phyloP scores from a whole-genome alignment of 2,113 vertebrate genomes.

The Phrynosoma blainvillii region DNA sequence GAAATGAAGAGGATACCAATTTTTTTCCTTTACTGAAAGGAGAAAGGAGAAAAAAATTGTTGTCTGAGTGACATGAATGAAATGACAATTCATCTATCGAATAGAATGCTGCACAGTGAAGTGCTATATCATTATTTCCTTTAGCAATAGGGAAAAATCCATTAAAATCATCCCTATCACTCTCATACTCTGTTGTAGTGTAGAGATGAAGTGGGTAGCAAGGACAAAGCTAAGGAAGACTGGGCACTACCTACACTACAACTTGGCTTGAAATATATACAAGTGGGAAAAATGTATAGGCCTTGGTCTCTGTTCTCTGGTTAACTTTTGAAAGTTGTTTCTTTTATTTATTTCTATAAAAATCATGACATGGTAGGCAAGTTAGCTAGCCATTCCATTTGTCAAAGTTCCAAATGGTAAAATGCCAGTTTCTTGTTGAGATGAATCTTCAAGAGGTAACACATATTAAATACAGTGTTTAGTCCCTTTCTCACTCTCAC shows the following conservation, averaged over 20 bases:
- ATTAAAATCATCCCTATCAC: conserved; percentile 61
- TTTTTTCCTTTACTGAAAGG: conserved; percentile 56
- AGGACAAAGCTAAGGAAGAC: conserved; percentile 45
- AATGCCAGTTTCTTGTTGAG: not conserved
- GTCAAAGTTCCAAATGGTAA: conserved; percentile 9
- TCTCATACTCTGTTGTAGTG: not conserved
- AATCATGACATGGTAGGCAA: conserved; percentile 15
- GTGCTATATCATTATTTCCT: conserved; percentile 63
- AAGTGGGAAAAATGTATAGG: conserved; percentile 21
- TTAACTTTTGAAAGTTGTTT: conserved; percentile 24
- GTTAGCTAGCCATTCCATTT: conserved; percentile 39
- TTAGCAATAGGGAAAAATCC: conserved; percentile 61
- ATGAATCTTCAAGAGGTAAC: not conserved
- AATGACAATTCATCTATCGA: conserved; percentile 70
- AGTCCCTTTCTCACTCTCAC: not conserved
- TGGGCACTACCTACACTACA: not conserved
- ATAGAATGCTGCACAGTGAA: conserved; percentile 53
- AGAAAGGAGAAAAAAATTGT: conserved; percentile 50
- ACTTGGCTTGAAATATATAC: conserved; percentile 35
- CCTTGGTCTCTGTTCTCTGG: conserved; percentile 19
- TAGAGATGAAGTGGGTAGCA: conserved; percentile 53
- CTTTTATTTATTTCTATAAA: conserved; percentile 11
- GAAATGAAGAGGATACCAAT: conserved; percentile 54
- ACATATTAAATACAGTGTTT: not conserved
- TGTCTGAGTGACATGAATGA: conserved; percentile 66